These are phyloP conservation scores for Micoletzkya japonica DNA, from an alignment of 2,888 invertebrate species.

Conservation along the genomic window DNA sequence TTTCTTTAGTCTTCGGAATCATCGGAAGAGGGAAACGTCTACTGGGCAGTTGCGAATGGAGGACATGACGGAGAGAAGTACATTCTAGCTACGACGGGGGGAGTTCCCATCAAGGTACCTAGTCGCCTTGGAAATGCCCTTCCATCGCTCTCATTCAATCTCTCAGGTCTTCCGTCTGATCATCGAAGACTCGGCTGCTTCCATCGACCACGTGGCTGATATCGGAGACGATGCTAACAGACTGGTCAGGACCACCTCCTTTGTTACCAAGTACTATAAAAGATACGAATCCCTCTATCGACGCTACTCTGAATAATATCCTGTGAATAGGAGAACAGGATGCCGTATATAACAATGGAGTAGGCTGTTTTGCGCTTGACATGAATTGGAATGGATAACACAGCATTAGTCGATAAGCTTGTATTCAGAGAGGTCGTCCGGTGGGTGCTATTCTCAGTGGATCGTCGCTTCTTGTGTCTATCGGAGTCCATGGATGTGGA, in stretches of 20 bases:
- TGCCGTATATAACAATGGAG: not conserved
- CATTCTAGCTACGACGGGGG: not conserved
- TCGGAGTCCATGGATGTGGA: conserved; percentile 47
- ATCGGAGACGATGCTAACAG: conserved; percentile 27
- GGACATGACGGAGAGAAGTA: conserved; percentile 9
- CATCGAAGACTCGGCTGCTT: conserved; percentile 1
- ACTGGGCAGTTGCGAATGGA: conserved; percentile 25
- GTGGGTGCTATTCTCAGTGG: conserved; percentile 30
- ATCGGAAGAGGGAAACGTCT: conserved; percentile 12
- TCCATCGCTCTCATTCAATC: too few relatives aligned
- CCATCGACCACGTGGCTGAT: conserved; percentile 23
- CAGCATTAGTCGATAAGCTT: not conserved
- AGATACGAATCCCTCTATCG: too few relatives aligned
- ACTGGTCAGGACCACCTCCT: conserved; percentile 18
- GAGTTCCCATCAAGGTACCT: conserved; percentile 14
- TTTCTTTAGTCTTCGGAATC: not conserved
- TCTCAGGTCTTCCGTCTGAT: conserved; percentile 16
- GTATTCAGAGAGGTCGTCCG: conserved; percentile 35
- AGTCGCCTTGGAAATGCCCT: not conserved
- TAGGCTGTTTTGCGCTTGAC: not conserved
- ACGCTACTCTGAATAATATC: not conserved
- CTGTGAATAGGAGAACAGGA: not conserved
- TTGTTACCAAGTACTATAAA: too few relatives aligned
- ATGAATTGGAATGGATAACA: not conserved
- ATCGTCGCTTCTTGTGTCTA: conserved; percentile 38